A percentile compares a stretch with the other conserved stretches of the same genome.
phyloP scores from a whole-genome alignment of 2,888 invertebrate species.

The Tenthredo mesomela region DNA sequence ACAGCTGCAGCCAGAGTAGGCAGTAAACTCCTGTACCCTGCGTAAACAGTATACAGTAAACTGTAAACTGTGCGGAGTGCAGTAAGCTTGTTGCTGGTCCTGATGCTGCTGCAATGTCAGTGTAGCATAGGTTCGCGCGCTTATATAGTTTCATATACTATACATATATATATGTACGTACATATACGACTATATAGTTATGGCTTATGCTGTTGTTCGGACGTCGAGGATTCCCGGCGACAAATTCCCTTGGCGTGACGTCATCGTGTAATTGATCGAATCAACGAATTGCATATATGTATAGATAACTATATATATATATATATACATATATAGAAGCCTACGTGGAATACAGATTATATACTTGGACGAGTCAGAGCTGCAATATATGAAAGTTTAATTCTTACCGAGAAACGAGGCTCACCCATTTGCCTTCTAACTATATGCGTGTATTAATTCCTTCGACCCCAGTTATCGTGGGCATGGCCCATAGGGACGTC shows the following conservation, averaged over 20 bases:
- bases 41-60: conserved; percentile 50
- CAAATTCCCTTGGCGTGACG: conserved; percentile 58
- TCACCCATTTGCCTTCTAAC: neutral
- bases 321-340: neutral
- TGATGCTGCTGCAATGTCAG: neutral
- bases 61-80: conserved; percentile 36
- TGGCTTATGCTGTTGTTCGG: neutral
- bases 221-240: conserved; percentile 52
- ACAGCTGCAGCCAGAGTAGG: conserved; percentile 36
- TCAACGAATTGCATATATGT: conserved; percentile 43
- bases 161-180: no score
- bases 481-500: neutral
- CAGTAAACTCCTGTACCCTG: conserved; percentile 41
- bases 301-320: neutral
- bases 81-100: neutral
- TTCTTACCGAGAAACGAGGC: conserved; percentile 1
- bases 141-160: neutral
- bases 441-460: conserved; percentile 4
- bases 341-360: conserved; percentile 6
- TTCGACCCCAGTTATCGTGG: neutral
- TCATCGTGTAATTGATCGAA: conserved; percentile 58
- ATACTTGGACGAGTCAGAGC: neutral
- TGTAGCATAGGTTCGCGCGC: conserved; percentile 8
- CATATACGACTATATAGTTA: neutral
- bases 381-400: conserved; percentile 7